Evolutionary conservation across 2,888 invertebrate genomes (phyloP).

Genomic region (Zaprionus obscuricornis): DNA sequence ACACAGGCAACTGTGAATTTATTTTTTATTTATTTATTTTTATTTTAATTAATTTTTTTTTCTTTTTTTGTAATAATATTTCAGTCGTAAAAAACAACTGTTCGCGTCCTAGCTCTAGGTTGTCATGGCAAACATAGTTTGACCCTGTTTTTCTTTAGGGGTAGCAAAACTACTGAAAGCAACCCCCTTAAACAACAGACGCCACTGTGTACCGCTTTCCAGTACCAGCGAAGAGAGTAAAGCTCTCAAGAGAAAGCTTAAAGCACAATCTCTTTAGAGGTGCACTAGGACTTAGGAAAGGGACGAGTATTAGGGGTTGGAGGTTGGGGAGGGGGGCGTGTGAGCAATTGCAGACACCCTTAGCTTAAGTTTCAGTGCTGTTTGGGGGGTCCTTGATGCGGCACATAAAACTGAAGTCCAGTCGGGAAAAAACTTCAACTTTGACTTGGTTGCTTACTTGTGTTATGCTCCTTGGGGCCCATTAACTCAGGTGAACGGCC

Average conservation of each 20-base stretch:
- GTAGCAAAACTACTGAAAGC: too few relatives aligned
- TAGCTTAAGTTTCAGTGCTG: constrained; percentile 29
- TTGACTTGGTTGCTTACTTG: constrained; percentile 17
- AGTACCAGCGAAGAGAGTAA: neutral
- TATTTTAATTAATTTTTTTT: constrained; percentile 22
- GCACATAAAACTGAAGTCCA: constrained; percentile 61
- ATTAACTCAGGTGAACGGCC: constrained; percentile 17
- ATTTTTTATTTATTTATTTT: constrained; percentile 16
- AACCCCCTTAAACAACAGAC: constrained; percentile 1
- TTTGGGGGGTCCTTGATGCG: constrained; percentile 49
- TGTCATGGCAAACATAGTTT: constrained; percentile 52
- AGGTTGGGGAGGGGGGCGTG: neutral
- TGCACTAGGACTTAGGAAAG: too few relatives aligned
- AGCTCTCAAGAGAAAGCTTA: neutral
- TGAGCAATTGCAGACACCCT: neutral
- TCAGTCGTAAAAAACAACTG: constrained; percentile 8
- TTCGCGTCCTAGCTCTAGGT: constrained; percentile 32
- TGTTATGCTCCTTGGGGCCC: constrained; percentile 39
- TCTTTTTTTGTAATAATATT: constrained; percentile 50
- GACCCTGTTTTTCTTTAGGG: constrained; percentile 47
- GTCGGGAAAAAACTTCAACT: constrained; percentile 47
- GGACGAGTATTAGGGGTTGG: neutral
- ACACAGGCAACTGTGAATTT: too few relatives aligned
- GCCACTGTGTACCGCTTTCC: constrained; percentile 7
- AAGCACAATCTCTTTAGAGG: constrained; percentile 12